A percentile compares a stretch with the other conserved stretches of the same genome.
Conservation (phyloP, 1,140 invertebrate species). For the Platyscapa corneri region DNA sequence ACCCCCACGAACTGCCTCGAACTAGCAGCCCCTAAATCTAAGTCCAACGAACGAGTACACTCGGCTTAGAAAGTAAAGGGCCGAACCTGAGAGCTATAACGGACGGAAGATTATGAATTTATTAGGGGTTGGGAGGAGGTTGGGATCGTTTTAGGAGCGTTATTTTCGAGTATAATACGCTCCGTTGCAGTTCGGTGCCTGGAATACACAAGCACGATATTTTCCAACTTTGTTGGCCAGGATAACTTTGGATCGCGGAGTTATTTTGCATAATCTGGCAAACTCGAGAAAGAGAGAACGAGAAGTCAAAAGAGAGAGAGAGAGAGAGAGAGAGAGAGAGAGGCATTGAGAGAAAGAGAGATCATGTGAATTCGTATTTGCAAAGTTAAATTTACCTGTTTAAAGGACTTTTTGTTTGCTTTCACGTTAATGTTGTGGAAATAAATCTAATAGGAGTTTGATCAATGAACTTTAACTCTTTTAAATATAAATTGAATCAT, state of each 20-base stretch:
- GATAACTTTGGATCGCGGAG: slow-evolving; percentile 48
- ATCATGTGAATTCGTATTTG: slow-evolving; percentile 39
- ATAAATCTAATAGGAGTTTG: slow-evolving; percentile 27
- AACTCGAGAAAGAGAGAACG: slow-evolving; percentile 17
- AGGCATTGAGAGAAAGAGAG: slow-evolving; percentile 3
- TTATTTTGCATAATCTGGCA: slow-evolving; percentile 54
- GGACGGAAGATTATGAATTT: slow-evolving; percentile 48
- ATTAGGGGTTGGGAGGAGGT: slow-evolving; percentile 34
- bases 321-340: background rate
- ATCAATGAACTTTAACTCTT: slow-evolving; percentile 7
- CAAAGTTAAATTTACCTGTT: slow-evolving; percentile 50
- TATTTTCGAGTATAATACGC: slow-evolving; percentile 53
- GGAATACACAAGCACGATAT: slow-evolving; percentile 46
- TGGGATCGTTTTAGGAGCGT: slow-evolving; percentile 32
- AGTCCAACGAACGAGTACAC: slow-evolving; percentile 71
- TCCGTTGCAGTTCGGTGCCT: slow-evolving; percentile 36
- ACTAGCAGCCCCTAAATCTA: slow-evolving; percentile 74
- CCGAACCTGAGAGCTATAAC: slow-evolving; percentile 32
- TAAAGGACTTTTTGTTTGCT: slow-evolving; percentile 39
- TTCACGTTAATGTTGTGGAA: background rate
- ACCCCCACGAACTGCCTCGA: slow-evolving; percentile 69
- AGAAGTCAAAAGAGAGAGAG: too few relatives aligned
- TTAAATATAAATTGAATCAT: background rate
- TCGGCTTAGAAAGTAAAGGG: slow-evolving; percentile 64
- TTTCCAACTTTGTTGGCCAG: slow-evolving; percentile 45